These are phyloP conservation scores for Drosophila aff. DNA, from an alignment of 1,140 invertebrate species.

Conservation along the genomic window DNA sequence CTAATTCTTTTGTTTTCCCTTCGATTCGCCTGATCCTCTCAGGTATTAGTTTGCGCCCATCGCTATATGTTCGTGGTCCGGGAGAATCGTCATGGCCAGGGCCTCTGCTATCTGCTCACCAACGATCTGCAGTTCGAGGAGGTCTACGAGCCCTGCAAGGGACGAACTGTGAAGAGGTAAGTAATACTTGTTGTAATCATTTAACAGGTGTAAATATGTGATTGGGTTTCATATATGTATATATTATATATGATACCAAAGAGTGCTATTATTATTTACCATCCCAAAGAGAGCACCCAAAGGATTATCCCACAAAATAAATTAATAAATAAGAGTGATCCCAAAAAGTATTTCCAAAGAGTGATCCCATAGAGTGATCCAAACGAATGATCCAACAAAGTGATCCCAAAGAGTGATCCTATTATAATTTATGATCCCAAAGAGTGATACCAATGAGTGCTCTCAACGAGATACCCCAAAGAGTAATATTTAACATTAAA, in stretches of 20 bases:
- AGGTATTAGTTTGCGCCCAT: constrained; percentile 94
- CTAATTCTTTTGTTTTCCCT: background rate
- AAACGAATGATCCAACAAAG: too few relatives aligned
- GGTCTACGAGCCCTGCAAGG: constrained; percentile 92
- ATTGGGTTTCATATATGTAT: too few relatives aligned
- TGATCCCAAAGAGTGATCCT: too few relatives aligned
- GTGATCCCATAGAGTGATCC: too few relatives aligned
- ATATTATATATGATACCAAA: background rate
- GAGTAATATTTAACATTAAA: background rate
- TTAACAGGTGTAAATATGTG: background rate
- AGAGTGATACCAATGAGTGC: background rate
- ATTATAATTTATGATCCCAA: background rate
- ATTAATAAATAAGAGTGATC: background rate
- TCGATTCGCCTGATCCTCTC: background rate
- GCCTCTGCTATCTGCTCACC: constrained; percentile 94
- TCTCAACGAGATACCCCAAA: background rate
- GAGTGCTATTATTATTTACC: background rate
- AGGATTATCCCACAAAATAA: background rate
- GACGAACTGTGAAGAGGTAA: constrained; percentile 90
- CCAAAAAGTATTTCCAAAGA: too few relatives aligned
- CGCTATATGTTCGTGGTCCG: constrained; percentile 90
- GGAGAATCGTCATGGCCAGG: constrained; percentile 93
- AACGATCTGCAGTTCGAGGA: constrained; percentile 90
- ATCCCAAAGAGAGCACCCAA: background rate
- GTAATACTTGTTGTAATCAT: constrained; percentile 29